A percentile compares a stretch with the other conserved stretches of the same genome.
Conservation (phyloP, 2,113 vertebrate species). For the Glaucidium brasilianum region DNA sequence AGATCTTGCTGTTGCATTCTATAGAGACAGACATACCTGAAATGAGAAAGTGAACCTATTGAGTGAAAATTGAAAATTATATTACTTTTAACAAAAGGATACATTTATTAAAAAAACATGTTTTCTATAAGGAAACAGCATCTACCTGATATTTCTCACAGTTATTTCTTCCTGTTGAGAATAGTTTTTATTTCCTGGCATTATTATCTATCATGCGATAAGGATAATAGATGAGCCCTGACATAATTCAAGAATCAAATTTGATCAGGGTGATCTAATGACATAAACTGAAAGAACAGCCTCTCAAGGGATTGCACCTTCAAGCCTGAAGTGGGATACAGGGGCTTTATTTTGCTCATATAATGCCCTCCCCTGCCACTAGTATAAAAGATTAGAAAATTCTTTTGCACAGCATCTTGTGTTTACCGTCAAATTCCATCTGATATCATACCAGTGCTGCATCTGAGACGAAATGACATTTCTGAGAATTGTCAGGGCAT, state of each 20-base stretch:
- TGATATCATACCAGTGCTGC: neutral
- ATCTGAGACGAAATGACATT: neutral
- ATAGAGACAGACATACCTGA: conserved; percentile 9
- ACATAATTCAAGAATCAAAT: conserved; percentile 39
- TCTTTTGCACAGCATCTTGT: neutral
- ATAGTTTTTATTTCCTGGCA: conserved; percentile 17
- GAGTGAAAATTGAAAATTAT: conserved; percentile 43
- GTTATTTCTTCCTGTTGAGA: conserved; percentile 37
- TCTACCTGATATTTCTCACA: neutral
- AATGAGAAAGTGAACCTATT: neutral
- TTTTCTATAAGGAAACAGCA: conserved; percentile 6
- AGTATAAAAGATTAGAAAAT: neutral
- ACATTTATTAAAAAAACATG: conserved; percentile 26
- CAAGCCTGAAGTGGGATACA: neutral
- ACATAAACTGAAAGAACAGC: conserved; percentile 7
- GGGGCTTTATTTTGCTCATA: neutral
- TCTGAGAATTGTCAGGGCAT: neutral
- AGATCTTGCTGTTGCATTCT: neutral
- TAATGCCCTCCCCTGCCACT: neutral
- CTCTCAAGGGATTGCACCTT: neutral
- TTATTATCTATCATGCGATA: conserved; percentile 30
- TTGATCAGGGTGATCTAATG: conserved; percentile 22
- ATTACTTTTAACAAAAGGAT: conserved; percentile 44
- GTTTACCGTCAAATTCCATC: neutral
- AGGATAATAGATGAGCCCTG: conserved; percentile 44